phyloP scores from a whole-genome alignment of 1,140 invertebrate genomes.

The Drosophila auraria region DNA sequence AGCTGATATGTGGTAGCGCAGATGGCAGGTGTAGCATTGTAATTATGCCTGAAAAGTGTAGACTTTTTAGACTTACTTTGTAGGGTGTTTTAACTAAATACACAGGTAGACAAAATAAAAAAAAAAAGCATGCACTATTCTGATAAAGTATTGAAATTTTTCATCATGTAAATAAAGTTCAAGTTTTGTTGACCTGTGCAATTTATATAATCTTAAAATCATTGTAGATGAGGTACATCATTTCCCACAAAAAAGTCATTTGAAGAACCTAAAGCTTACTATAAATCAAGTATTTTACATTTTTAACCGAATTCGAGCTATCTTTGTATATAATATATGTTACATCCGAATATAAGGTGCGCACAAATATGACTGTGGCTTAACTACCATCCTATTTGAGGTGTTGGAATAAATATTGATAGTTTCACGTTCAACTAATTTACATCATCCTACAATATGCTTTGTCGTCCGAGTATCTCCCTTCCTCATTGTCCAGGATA shows the following conservation, averaged over 20 bases:
- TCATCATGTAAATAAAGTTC: neutral
- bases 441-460: neutral
- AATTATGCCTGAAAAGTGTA: slow-evolving; percentile 31
- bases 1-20: slow-evolving; percentile 34
- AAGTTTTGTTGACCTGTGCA: slow-evolving; percentile 10
- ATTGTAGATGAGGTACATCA: slow-evolving; percentile 15
- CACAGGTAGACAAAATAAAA: neutral
- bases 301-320: slow-evolving; percentile 26
- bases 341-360: slow-evolving; percentile 4
- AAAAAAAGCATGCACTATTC: neutral
- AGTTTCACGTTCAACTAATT: slow-evolving; percentile 62
- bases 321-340: neutral
- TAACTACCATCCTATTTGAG: slow-evolving; percentile 8
- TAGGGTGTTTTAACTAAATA: slow-evolving; percentile 6
- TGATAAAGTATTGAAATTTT: neutral
- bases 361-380: neutral
- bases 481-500: neutral
- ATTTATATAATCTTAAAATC: slow-evolving; percentile 66
- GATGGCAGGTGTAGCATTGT: slow-evolving; percentile 2
- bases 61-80: slow-evolving; percentile 29
- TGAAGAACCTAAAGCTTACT: slow-evolving; percentile 55
- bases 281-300: slow-evolving; percentile 68
- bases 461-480: neutral
- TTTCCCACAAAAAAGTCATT: slow-evolving; percentile 45
- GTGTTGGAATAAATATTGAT: slow-evolving; percentile 45